Conservation (phyloP, 2,113 vertebrate species). For the Ceyx margarethae region DNA sequence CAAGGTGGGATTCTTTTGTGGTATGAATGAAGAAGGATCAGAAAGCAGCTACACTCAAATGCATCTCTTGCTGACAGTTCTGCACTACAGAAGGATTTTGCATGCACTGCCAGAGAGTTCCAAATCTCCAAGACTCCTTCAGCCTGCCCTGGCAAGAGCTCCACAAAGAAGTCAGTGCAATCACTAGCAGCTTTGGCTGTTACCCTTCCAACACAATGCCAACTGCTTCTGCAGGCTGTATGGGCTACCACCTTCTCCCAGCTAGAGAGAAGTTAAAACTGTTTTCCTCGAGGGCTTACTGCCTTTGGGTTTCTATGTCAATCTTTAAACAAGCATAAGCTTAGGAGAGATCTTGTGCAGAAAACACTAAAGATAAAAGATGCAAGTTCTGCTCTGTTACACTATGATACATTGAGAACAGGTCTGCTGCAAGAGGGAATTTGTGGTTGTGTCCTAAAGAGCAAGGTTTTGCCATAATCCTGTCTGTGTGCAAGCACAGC, state of each 20-base stretch:
- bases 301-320: not conserved
- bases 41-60: not conserved
- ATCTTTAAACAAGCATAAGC: not conserved
- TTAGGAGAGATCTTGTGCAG: not conserved
- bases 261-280: not conserved
- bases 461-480: not conserved
- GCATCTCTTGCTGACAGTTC: not conserved
- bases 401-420: not conserved
- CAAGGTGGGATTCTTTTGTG: not conserved
- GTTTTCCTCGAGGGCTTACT: not conserved
- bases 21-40: not conserved
- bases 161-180: not conserved
- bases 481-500: not conserved
- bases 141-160: not conserved
- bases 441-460: not conserved
- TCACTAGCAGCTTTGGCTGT: not conserved
- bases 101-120: not conserved
- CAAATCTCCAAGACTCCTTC: not conserved
- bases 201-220: not conserved
- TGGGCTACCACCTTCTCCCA: not conserved
- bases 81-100: not conserved
- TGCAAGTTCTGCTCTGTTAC: not conserved
- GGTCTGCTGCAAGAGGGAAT: not conserved
- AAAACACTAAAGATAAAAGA: not conserved
- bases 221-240: not conserved